phyloP scores from a whole-genome alignment of 2,888 invertebrate genomes.

The Dichetophora obliterata region DNA sequence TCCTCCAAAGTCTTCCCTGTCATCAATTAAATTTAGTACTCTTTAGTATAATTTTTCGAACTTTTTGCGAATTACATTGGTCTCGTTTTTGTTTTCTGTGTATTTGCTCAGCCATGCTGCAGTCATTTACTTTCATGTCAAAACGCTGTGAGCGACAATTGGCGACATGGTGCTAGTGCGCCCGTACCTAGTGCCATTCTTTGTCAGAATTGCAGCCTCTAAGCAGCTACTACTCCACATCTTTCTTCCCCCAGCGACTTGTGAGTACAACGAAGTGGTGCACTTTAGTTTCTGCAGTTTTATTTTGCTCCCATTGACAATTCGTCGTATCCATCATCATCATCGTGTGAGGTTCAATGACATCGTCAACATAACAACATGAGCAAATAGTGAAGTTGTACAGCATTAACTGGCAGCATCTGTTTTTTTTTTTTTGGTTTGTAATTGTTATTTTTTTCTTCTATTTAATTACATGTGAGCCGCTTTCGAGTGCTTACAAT shows the following conservation, averaged over 20 bases:
- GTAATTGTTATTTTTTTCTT: neutral
- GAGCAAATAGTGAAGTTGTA: slow-evolving; percentile 26
- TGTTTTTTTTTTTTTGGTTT: neutral
- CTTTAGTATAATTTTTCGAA: no score
- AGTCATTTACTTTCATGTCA: neutral
- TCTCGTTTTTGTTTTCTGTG: neutral
- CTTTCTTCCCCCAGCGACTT: slow-evolving; percentile 40
- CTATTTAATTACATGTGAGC: slow-evolving; percentile 11
- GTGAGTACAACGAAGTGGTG: slow-evolving; percentile 40
- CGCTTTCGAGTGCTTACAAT: slow-evolving; percentile 3
- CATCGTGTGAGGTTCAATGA: slow-evolving; percentile 34
- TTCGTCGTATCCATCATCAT: slow-evolving; percentile 38
- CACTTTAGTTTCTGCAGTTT: slow-evolving; percentile 45
- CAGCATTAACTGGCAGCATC: slow-evolving; percentile 5
- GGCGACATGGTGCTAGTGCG: slow-evolving; percentile 20
- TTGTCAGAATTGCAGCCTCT: slow-evolving; percentile 2
- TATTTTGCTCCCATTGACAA: slow-evolving; percentile 47
- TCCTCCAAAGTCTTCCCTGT: no score
- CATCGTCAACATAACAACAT: slow-evolving; percentile 13
- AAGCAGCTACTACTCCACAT: slow-evolving; percentile 11
- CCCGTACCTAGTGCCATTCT: slow-evolving; percentile 25
- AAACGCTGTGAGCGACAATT: slow-evolving; percentile 9
- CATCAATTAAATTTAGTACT: no score
- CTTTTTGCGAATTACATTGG: neutral
- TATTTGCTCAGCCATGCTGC: neutral